Evolutionary conservation across 2,797 vertebrate genomes (phyloP), one percentile per base, ranked within the genome.

Genomic region (Dallia pectoralis): DNA sequence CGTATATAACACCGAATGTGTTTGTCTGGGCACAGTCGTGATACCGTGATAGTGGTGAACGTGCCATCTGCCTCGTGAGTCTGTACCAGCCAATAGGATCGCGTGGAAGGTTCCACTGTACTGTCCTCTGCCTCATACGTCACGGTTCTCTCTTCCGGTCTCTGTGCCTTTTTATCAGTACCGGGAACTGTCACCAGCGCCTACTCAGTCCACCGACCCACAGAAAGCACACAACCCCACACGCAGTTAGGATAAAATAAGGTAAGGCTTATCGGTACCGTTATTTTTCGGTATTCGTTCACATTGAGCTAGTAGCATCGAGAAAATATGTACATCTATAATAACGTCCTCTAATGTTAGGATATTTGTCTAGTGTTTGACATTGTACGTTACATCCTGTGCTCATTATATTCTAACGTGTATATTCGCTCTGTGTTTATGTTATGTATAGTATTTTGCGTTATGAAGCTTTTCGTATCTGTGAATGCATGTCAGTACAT

Each of bases 241-340:
- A 87, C 89, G 90, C 91, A 88, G 86, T 85, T 83, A 87, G 87
- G 84, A 87, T 87, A 77, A 78, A 87, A 69, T 68, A 83, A 89
- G 89, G 88, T 90, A 91, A 89, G 77, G 29, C 16, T 22, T 14
- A 36, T 1, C 0, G 11, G 1, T 5, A 12, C 12, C 44, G 69
- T 62, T 19, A 0, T 70, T 70, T 70, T 27, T 11, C 4, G 32
- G 15, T 16, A 6, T 36, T 19, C 33, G 12, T 40, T 67, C 33
- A 4, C 4, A 32, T 3, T 14, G 22, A n/a, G 15, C 22, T 6
- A n/a, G 8, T 64, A 19, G 29, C 30, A 33, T 30, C 14, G 0
- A 32, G 5, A 11, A 61, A 29, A 22, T 4, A 51, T 7, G 4
- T 1, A 8, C 36, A 0, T 49, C 75, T 40, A 1, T 32, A 7